phyloP scores from a whole-genome alignment of 2,113 vertebrate genomes.

The Marmota flaviventris region DNA sequence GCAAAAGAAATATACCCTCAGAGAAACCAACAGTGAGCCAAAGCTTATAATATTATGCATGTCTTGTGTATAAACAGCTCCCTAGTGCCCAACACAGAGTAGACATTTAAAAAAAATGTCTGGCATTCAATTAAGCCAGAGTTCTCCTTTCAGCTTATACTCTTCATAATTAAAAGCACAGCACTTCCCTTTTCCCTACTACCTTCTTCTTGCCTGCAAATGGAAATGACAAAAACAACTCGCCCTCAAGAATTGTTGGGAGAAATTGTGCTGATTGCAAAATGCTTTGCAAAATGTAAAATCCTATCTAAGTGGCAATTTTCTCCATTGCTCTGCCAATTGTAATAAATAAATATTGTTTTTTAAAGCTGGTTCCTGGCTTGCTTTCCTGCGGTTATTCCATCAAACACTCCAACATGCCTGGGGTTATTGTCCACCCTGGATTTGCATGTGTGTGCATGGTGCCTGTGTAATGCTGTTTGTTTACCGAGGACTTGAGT shows the following conservation, averaged over 20 bases:
- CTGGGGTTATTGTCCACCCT: conserved; percentile 73
- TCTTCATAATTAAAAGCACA: conserved; percentile 20
- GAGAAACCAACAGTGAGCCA: neutral
- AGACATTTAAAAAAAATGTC: neutral
- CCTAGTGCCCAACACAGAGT: neutral
- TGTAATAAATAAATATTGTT: conserved; percentile 83
- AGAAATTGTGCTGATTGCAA: conserved; percentile 80
- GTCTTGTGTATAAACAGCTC: neutral
- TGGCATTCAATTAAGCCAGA: conserved; percentile 9
- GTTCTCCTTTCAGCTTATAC: neutral
- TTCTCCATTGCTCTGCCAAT: conserved; percentile 77
- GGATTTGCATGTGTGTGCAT: conserved; percentile 63
- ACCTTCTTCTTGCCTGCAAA: conserved; percentile 36
- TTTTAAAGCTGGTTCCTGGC: conserved; percentile 77
- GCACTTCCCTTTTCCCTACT: neutral
- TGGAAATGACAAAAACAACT: conserved; percentile 74
- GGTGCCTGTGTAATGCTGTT: neutral
- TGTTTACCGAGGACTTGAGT: conserved; percentile 57
- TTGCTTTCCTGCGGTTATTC: conserved; percentile 59
- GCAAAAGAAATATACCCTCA: neutral
- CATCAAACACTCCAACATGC: conserved; percentile 68
- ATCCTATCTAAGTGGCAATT: conserved; percentile 78
- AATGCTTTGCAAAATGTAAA: conserved; percentile 79
- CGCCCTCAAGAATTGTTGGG: conserved; percentile 65
- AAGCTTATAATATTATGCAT: neutral